Base-by-base conservation (phyloP, 2,797 vertebrate species). In the Squalus acanthias region DNA sequence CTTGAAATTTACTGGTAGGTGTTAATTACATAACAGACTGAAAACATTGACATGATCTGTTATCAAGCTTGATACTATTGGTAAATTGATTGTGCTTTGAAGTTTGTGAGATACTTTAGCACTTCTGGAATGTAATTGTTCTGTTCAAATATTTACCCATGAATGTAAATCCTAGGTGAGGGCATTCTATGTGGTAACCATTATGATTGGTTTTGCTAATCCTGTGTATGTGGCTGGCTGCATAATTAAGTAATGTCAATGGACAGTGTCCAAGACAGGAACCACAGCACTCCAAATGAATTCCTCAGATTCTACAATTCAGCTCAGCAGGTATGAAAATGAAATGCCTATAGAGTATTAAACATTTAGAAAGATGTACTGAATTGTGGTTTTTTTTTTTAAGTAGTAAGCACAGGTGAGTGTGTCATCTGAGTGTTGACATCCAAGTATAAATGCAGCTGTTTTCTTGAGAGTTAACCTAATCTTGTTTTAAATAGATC, bases 31-130 rank as follows among this genome's bases (percentile, higher is more conserved):
- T 67, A 95, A 65, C n/a, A 46, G 63, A 93, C 50, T 57, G 92
- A 46, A 24, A 95, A 76, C 50, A 20, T 72, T 76, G 69, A 57
- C 6, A 7, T 95, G 65, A 50, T 33, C 26, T 60, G 26, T 20
- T 65, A 69, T 24, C 17, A 39, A 93, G n/a, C 63, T 69, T 69
- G 29, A 76, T 95, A 76, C 26, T 76, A 53, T 60, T 53, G 72
- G 46, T 33, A 74, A 95, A 95, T 74, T 95, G 94, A 70, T 76
- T 95, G 50, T 65, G 29, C 94, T 95, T 57, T 95, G 24, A 95
- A 76, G 67, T 57, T 95, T 76, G 94, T 76, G 94, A 60, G 50
- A 60, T 29, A 76, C 50, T 74, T 95, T 57, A 72, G 50, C 53
- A 76, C 26, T 74, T 29, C 70, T 50, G 26, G 94, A 95, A 95